Evolutionary conservation across 2,888 invertebrate genomes (phyloP).

Genomic region (Cinara cedri): DNA sequence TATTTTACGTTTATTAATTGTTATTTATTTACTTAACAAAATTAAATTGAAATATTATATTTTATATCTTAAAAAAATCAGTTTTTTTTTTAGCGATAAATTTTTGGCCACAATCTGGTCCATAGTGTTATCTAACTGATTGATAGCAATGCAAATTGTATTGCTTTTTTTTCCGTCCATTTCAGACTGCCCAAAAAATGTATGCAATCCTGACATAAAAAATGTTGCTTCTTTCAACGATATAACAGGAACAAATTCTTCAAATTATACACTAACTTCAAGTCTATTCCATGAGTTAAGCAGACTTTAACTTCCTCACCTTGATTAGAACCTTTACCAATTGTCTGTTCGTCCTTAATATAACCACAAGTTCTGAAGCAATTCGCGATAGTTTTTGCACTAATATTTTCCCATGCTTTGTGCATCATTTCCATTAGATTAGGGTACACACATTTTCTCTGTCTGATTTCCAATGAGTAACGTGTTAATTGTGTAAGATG

Average conservation of each 20-base stretch:
- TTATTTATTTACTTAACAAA: no score
- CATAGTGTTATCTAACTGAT: neutral
- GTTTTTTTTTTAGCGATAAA: neutral
- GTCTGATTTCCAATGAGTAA: no score
- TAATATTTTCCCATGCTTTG: neutral
- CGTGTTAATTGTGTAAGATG: no score
- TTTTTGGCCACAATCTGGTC: neutral
- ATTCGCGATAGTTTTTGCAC: neutral
- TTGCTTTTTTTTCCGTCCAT: neutral
- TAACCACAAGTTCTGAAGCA: neutral
- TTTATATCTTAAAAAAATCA: neutral
- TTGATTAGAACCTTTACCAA: neutral
- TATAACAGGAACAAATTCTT: conserved; percentile 2
- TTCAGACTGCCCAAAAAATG: neutral
- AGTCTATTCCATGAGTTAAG: neutral
- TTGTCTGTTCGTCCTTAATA: neutral
- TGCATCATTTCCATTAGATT: neutral
- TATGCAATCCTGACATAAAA: neutral
- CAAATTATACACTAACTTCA: neutral
- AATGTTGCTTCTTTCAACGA: neutral
- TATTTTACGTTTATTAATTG: no score
- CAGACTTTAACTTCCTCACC: neutral
- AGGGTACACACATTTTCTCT: no score
- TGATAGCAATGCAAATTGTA: neutral
- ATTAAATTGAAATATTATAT: neutral